Conservation (phyloP, 2,797 vertebrate genomes). For the Cossypha niveicapilla region DNA sequence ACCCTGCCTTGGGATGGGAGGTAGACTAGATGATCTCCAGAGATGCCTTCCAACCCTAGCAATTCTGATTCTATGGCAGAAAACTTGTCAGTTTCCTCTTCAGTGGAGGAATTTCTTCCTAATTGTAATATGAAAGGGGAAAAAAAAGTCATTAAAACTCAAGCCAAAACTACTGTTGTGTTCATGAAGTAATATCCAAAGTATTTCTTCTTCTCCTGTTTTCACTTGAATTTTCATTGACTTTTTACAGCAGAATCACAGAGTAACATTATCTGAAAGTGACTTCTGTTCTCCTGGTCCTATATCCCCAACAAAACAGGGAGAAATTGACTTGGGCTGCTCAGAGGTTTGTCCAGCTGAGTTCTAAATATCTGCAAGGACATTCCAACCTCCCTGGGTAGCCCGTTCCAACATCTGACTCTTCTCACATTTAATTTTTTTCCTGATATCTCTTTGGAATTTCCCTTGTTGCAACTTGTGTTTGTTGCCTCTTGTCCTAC, state of each 20-base stretch:
- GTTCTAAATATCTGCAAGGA: not conserved
- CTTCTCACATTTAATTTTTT: accelerated
- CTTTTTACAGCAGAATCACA: not conserved
- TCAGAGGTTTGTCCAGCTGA: not conserved
- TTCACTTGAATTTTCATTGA: not conserved
- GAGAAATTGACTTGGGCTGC: not conserved
- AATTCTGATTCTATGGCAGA: not conserved
- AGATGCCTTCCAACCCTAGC: not conserved
- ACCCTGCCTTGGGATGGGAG: not conserved
- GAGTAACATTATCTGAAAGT: not conserved
- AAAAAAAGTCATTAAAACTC: not conserved
- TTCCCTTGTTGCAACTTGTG: not conserved
- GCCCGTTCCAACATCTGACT: not conserved
- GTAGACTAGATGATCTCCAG: not conserved
- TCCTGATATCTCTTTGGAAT: not conserved
- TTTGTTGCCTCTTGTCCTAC: not conserved
- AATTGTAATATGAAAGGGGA: not conserved
- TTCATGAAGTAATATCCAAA: not conserved
- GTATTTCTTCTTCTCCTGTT: not conserved
- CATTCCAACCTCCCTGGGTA: not conserved
- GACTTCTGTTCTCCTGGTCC: not conserved
- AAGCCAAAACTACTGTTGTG: not conserved
- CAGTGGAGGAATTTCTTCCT: not conserved
- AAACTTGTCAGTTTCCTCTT: not conserved
- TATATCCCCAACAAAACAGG: not conserved